Base-by-base conservation (phyloP, 2,797 vertebrate genomes). In the Sebastes steindachneri region DNA sequence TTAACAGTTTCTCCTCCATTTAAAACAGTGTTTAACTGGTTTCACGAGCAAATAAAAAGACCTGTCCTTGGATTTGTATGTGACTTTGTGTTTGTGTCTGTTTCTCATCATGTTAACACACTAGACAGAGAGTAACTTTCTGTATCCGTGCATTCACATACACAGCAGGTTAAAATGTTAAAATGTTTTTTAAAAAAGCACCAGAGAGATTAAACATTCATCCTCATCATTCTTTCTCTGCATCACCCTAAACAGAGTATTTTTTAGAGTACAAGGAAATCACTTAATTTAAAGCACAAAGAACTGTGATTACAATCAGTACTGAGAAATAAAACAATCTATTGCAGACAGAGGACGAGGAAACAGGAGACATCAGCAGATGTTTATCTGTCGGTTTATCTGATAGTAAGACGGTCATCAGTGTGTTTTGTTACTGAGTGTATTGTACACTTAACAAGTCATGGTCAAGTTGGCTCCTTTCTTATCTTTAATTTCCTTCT, bases 21-120 rank as follows among this genome's bases (percentile, higher is more conserved):
- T 79, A 80, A 90, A 89, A 86, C 78, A 29, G 75, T 91, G 79
- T 93, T 90, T 60, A 83, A 79, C 68, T 87, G 88, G 83, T 92
- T 94, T 92, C 85, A 88, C 77, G 72, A 88, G 67, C 85, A 80
- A 94, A 94, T 91, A 92, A 93, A 48, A 95, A 85, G 55, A 83
- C 82, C 67, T 92, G 86, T 88, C 86, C 84, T 92, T 91, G 59
- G 73, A 91, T 84, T 89, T 80, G 53, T 83, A 80, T 86, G 65
- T 58, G 72, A 68, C 53, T 80, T 74, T 53, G 55, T 68, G 68
- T 76, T 85, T 80, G 54, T 79, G 63, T 84, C 62, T 85, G 25
- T 81, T 69, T 91, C 68, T 81, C 31, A 2, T 73, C 5, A 26
- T 62, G n/a, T 67, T 7, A 25, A 19, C 29, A n/a, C 7, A 53